Evolutionary conservation across 2,113 vertebrate species (phyloP), one percentile per base, ranked within the genome.

Genomic region (Cyanocitta stelleri): DNA sequence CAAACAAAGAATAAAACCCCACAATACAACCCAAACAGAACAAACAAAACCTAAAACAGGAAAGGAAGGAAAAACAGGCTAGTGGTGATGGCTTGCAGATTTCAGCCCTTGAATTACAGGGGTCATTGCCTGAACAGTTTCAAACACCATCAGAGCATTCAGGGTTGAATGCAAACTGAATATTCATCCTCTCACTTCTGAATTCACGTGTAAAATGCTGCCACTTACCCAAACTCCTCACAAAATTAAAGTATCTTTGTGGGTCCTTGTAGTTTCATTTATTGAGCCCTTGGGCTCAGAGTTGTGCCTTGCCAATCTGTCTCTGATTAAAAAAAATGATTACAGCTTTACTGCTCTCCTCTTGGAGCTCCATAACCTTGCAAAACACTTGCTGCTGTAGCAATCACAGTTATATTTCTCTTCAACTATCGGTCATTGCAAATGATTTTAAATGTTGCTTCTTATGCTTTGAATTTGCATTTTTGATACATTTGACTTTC

Each of bases 91-190:
- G 27, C 5, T 59, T 76, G 86, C 54, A 95, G 55, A 58, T 92
- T 85, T 86, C 52, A 88, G 39, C 66, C 71, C 73, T 11, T 82
- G 78, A 77, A 48, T 92, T 92, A 89, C 33, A 94, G 44, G 48
- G 75, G 33, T 91, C 81, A 87, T 22, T 90, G 79, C 69, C 61
- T 87, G 66, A 89, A 67, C 78, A 87, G 44, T 19, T 74, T 67
- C 76, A 92, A 85, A 76, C 51, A 59, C 18, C 39, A 89, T 5
- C 66, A 76, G 46, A 87, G 59, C 58, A 85, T 56, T 67, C 61
- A 67, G 76, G 76, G 62, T 85, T 92, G 78, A 90, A 77, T 72
- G 76, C 55, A 81, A 92, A 77, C 81, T 94, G 93, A 96, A 79
- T 78, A 94, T 92, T 90, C 54, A 94, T 78, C 78, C 73, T 19